Percentiles rank a stretch among this genome's conserved stretches.
phyloP scores from a whole-genome alignment of 2,888 invertebrate species.

The Molanna angustata region DNA sequence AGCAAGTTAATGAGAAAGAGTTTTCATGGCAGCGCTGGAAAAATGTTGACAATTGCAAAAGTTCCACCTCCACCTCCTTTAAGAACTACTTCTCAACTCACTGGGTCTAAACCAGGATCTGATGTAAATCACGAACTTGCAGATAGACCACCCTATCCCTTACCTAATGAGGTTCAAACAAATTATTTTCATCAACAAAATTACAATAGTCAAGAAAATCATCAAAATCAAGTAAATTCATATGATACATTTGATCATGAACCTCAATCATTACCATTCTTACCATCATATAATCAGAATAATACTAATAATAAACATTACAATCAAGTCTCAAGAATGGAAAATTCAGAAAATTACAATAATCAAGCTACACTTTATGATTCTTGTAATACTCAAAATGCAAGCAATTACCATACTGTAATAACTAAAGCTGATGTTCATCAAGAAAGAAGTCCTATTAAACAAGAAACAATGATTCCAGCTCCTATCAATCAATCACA shows the following conservation, averaged over 20 bases:
- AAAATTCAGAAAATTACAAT: not conserved
- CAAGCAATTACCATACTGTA: constrained; percentile 61
- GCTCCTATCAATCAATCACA: constrained; percentile 42
- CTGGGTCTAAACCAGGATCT: constrained; percentile 61
- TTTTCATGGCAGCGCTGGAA: constrained; percentile 81
- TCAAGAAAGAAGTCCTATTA: constrained; percentile 72
- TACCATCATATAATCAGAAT: constrained; percentile 49
- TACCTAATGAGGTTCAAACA: constrained; percentile 46
- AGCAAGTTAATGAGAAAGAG: constrained; percentile 87
- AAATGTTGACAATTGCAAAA: constrained; percentile 78
- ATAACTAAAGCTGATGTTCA: constrained; percentile 84
- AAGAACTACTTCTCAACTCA: constrained; percentile 82
- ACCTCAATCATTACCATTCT: constrained; percentile 61
- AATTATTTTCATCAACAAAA: constrained; percentile 51
- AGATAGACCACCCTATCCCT: constrained; percentile 47
- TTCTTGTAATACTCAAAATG: constrained; percentile 38
- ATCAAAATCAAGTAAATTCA: constrained; percentile 33
- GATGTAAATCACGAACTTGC: constrained; percentile 53
- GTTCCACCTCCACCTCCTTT: constrained; percentile 84
- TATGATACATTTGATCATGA: constrained; percentile 41
- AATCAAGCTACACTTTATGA: constrained; percentile 27
- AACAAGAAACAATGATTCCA: constrained; percentile 44
- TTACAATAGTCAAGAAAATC: constrained; percentile 39
- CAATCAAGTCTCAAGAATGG: constrained; percentile 17
- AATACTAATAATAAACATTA: constrained; percentile 23